These are phyloP conservation scores for Oscheius sp. DNA, from an alignment of 2,888 invertebrate species.

Conservation along the genomic window DNA sequence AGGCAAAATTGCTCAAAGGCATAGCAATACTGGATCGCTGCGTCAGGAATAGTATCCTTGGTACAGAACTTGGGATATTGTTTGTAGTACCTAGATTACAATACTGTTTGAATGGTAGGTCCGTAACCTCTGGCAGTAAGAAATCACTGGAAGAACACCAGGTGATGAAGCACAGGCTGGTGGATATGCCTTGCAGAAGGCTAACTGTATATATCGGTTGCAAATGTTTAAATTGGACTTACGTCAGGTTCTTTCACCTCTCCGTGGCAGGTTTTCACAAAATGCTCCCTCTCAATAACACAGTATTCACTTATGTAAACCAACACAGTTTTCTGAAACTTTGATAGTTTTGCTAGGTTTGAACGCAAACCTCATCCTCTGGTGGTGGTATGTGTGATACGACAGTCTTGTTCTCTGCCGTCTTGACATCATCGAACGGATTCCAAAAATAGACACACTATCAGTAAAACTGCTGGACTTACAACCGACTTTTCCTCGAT, in stretches of 20 bases:
- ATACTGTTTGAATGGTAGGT: neutral
- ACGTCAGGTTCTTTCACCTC: conserved; percentile 37
- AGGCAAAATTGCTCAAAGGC: conserved; percentile 60
- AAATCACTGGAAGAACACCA: conserved; percentile 55
- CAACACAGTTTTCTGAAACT: conserved; percentile 47
- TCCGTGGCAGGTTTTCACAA: conserved; percentile 55
- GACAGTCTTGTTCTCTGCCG: conserved; percentile 26
- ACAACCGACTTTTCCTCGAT: conserved; percentile 15
- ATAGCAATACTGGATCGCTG: conserved; percentile 53
- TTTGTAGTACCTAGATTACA: conserved; percentile 47
- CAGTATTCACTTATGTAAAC: conserved; percentile 60
- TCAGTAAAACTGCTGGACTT: neutral
- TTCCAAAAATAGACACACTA: neutral
- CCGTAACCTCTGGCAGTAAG: conserved; percentile 48
- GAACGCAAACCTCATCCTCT: conserved; percentile 39
- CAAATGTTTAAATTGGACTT: conserved; percentile 1
- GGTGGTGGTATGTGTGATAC: conserved; percentile 9
- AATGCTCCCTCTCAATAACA: conserved; percentile 54
- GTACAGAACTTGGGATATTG: conserved; percentile 54
- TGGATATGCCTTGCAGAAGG: conserved; percentile 56
- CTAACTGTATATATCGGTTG: conserved; percentile 40
- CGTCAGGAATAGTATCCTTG: conserved; percentile 37
- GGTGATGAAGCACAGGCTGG: conserved; percentile 51
- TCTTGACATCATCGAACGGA: conserved; percentile 11
- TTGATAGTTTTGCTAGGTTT: neutral